A percentile compares a stretch with the other conserved stretches of the same genome.
Conservation (phyloP, 1,140 invertebrate species). For the Lepidurus arcticus region DNA sequence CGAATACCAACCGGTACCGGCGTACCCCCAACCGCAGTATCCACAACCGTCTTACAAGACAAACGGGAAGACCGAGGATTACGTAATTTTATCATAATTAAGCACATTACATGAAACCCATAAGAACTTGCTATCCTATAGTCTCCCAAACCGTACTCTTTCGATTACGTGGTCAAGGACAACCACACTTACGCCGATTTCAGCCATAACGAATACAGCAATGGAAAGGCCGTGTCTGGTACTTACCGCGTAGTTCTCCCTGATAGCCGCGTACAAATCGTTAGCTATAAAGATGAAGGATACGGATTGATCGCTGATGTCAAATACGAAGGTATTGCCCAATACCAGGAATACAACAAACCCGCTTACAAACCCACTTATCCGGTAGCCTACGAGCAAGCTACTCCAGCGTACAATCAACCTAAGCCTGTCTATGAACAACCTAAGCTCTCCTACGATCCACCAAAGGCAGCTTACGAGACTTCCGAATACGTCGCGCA, state of each 20-base stretch:
- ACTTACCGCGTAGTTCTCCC: conserved; percentile 65
- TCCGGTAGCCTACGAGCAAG: not conserved
- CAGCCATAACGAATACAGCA: conserved; percentile 60
- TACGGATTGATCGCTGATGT: conserved; percentile 71
- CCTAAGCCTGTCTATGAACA: not conserved
- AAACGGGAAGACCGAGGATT: not conserved
- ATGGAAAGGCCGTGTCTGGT: conserved; percentile 56
- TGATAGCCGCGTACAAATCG: conserved; percentile 66
- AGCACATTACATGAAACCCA: not conserved
- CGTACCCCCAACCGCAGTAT: not conserved
- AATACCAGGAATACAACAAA: not conserved
- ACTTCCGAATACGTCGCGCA: not conserved
- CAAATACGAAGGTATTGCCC: conserved; percentile 54
- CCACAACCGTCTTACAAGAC: not conserved
- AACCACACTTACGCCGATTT: conserved; percentile 61
- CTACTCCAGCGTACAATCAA: not conserved
- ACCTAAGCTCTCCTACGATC: not conserved
- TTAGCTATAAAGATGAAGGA: conserved; percentile 71
- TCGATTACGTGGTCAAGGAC: conserved; percentile 66
- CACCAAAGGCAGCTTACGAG: not conserved
- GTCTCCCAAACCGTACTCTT: conserved; percentile 52
- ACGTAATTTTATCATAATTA: not conserved
- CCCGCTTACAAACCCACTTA: not conserved
- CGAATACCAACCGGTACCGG: not conserved
- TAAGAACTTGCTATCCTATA: not conserved